These are phyloP conservation scores for Mesocentrotus franciscanus DNA, from an alignment of 53 echinoderm and acorn worm species.

Conservation along the genomic window DNA sequence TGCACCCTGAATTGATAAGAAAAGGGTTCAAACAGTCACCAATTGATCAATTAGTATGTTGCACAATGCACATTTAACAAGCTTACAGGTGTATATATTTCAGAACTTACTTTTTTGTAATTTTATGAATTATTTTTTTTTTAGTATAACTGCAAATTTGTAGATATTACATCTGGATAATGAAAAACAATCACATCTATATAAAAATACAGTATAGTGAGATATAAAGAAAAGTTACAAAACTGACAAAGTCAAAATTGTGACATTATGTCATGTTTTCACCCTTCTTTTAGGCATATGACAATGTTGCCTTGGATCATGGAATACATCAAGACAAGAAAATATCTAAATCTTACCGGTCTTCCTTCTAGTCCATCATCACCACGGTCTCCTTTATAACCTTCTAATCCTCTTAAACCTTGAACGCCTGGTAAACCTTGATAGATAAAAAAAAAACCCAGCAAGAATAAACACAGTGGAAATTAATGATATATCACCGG, in stretches of 20 bases:
- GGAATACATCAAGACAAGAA: too few species aligned
- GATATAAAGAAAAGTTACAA: too few species aligned
- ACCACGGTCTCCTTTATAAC: slow-evolving; percentile 65
- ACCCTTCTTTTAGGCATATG: too few species aligned
- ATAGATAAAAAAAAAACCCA: background rate
- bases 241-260: too few species aligned
- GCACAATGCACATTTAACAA: background rate
- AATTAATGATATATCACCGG: too few species aligned
- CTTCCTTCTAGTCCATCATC: slow-evolving; percentile 71
- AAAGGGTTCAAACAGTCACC: background rate
- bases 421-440: slow-evolving; percentile 76
- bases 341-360: slow-evolving; percentile 64
- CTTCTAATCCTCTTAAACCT: slow-evolving; percentile 77
- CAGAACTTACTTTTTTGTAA: background rate
- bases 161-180: too few species aligned
- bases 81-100: background rate
- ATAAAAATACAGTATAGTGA: too few species aligned
- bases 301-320: too few species aligned
- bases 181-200: too few species aligned
- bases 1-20: slow-evolving; percentile 63
- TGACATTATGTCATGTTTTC: too few species aligned
- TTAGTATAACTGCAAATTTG: too few species aligned
- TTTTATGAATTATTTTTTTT: too few species aligned
- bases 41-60: background rate
- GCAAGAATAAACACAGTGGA: background rate